Base-by-base conservation (phyloP, 2,888 invertebrate genomes). In the Ditula angustiorana region DNA sequence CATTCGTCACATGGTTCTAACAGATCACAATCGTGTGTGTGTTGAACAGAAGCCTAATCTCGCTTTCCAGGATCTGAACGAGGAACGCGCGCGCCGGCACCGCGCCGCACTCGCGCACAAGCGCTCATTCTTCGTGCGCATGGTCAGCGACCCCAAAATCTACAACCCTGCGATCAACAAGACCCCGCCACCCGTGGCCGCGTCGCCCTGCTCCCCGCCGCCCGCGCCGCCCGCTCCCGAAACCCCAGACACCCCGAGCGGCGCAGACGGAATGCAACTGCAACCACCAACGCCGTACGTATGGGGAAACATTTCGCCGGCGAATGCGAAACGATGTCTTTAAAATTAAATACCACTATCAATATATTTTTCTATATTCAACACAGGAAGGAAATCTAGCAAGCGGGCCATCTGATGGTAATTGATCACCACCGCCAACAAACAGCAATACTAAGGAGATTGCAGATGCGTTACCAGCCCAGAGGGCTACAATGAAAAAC, bases 71-170 rank as follows among this genome's bases (percentile, higher is more conserved):
- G 97, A 97, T 75, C 92, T 97, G 41, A 95, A 95, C 73, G 96
- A 96, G 70, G 95, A 96, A 64, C 90, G 96, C 47, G 95, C 96
- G 73, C 94, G 95, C 64, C 96, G 96, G 82, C 94, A 95, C 81
- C 95, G 95, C 75, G 96, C 97, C 63, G 96, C 96, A 4, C 89
- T 99, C 79, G 97, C 97, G 7, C 96, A 98, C 87, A 98, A 98
- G 88, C 95, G 99, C 58, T 98, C 98, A 11, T 98, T 98, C 94
- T 98, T 99, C 90, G 99, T 99, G 63, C 96, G 99, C 55, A 99
- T 99, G 99, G 98, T 98, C 69, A 97, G 97, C 85, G 99, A 99
- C 93, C 98, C 99, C 1, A 99, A 98, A 89, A 97, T 99, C 78
- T 98, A 98, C 93, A 98, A 98, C 91, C 98, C 98, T 30, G 97